A percentile compares a stretch with the other conserved stretches of the same genome.
Evolutionary conservation across 2,888 invertebrate species (phyloP).

Genomic region (Cylloceria caligata): DNA sequence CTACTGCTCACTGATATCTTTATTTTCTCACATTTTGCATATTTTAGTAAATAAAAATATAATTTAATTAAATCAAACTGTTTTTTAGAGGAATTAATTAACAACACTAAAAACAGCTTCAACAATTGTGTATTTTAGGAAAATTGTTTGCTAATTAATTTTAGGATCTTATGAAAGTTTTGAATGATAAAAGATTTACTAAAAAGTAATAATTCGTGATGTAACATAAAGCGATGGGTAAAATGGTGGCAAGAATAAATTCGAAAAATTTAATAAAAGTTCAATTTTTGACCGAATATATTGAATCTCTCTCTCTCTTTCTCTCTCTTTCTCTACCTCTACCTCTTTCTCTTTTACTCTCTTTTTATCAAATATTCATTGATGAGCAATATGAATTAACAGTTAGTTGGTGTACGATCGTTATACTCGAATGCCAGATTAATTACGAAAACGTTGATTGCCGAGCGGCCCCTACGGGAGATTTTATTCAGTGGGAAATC

Average conservation of each 20-base stretch:
- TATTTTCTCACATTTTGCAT: background rate
- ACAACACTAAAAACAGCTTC: too few relatives aligned
- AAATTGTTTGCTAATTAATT: too few relatives aligned
- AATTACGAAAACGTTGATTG: constrained; percentile 67
- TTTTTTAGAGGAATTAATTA: too few relatives aligned
- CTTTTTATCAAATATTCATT: constrained; percentile 58
- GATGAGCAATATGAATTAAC: constrained; percentile 56
- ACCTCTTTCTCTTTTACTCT: constrained; percentile 18
- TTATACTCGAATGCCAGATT: constrained; percentile 64
- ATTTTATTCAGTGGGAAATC: constrained; percentile 40
- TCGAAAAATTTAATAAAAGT: constrained; percentile 3
- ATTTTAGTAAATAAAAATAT: background rate
- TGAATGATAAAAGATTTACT: too few relatives aligned
- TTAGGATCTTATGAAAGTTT: too few relatives aligned
- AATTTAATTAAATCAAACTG: too few relatives aligned
- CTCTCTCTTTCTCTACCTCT: too few relatives aligned
- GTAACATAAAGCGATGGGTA: background rate
- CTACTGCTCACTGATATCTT: constrained; percentile 2
- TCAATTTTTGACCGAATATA: constrained; percentile 35
- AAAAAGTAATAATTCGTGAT: background rate
- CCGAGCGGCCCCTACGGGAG: constrained; percentile 35
- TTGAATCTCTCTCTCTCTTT: constrained; percentile 41
- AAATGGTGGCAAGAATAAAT: background rate
- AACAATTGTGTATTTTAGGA: too few relatives aligned
- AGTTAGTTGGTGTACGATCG: constrained; percentile 60